Evolutionary conservation across 2,888 invertebrate genomes (phyloP).

Genomic region (Alviniconcha strummeri): DNA sequence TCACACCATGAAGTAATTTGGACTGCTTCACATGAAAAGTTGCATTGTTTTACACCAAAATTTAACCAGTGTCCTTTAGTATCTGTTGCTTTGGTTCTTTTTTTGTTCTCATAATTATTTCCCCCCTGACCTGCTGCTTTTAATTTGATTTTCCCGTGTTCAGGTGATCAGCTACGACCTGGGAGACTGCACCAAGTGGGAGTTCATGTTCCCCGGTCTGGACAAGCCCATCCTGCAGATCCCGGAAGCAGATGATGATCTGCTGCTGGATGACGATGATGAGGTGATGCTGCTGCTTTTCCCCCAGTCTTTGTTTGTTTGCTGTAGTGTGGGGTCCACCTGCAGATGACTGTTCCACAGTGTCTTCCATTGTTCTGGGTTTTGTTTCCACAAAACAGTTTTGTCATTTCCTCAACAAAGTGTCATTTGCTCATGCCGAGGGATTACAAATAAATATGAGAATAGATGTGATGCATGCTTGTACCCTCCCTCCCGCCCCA

Average conservation of each 20-base stretch:
- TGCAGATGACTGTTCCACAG: too few relatives aligned
- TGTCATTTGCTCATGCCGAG: too few relatives aligned
- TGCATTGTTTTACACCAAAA: too few relatives aligned
- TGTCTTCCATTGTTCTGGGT: not conserved
- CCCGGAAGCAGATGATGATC: conserved; percentile 67
- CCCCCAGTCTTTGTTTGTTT: too few relatives aligned
- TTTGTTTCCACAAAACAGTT: not conserved
- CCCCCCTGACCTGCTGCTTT: too few relatives aligned
- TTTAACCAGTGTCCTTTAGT: too few relatives aligned
- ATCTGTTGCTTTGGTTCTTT: too few relatives aligned
- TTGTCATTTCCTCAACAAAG: too few relatives aligned
- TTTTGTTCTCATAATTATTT: too few relatives aligned
- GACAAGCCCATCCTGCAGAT: conserved; percentile 70
- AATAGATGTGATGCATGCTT: not conserved
- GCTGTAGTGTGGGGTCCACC: too few relatives aligned
- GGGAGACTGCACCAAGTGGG: conserved; percentile 72
- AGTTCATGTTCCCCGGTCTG: conserved; percentile 72
- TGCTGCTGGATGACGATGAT: conserved; percentile 66
- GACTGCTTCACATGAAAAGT: too few relatives aligned
- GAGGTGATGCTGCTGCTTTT: conserved; percentile 53
- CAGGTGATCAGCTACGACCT: conserved; percentile 71
- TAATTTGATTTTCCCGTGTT: not conserved
- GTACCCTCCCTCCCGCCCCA: not conserved
- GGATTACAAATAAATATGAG: not conserved
- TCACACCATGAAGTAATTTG: too few relatives aligned